A percentile compares a stretch with the other conserved stretches of the same genome.
Evolutionary conservation across 2,888 invertebrate genomes (phyloP).

Genomic region (Nomada flava): DNA sequence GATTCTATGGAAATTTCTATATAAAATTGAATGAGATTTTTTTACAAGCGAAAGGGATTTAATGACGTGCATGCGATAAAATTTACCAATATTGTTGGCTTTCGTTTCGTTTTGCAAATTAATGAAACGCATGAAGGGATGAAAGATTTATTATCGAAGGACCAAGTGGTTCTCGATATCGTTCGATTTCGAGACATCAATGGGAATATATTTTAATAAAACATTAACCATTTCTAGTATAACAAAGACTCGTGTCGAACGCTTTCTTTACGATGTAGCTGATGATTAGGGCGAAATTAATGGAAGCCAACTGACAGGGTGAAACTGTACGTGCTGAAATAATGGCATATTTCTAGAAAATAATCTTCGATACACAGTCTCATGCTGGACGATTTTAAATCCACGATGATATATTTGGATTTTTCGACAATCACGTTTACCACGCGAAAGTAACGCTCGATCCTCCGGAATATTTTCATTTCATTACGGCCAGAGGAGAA

Average conservation of each 20-base stretch:
- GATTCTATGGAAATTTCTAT: not conserved
- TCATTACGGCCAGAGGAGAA: conserved; percentile 26
- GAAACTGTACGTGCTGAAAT: not conserved
- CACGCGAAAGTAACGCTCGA: not conserved
- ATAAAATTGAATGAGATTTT: no score
- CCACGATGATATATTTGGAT: not conserved
- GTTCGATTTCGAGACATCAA: not conserved
- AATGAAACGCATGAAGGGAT: not conserved
- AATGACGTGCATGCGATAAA: no score
- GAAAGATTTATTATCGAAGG: not conserved
- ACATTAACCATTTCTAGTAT: not conserved
- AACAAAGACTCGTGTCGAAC: not conserved
- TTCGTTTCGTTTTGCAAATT: no score
- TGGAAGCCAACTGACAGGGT: not conserved
- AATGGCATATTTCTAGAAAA: conserved; percentile 9
- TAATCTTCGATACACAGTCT: not conserved
- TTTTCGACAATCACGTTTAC: conserved; percentile 7
- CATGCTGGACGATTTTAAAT: conserved; percentile 20
- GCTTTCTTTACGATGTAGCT: conserved; percentile 18
- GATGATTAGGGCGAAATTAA: conserved; percentile 30
- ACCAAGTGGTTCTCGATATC: not conserved
- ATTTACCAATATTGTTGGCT: no score
- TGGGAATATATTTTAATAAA: not conserved
- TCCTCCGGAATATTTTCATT: conserved; percentile 41
- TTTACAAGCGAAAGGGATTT: no score